Percentiles rank a stretch among this genome's conserved stretches.
Conservation (phyloP, 1,140 invertebrate genomes). For the Paraescarpia echinospica region DNA sequence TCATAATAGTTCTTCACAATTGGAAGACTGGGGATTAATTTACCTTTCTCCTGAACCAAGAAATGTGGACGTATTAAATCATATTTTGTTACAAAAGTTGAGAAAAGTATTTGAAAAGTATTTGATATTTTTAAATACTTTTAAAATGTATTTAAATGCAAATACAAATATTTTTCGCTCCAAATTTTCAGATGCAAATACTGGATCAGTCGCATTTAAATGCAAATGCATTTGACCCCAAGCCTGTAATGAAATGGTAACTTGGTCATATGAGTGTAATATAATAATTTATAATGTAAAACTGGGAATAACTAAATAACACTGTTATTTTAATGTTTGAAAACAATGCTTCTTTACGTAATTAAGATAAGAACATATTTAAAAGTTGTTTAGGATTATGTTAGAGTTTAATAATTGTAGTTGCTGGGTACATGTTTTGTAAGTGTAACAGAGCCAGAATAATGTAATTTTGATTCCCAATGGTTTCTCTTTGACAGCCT, state of each 20-base stretch:
- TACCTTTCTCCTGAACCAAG: too few species aligned
- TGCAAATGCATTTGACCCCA: too few species aligned
- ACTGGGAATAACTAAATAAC: neutral
- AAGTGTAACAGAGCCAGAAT: neutral
- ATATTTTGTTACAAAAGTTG: too few species aligned
- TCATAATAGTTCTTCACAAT: too few species aligned
- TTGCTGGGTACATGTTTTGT: neutral
- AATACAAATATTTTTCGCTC: too few species aligned
- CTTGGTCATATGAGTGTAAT: neutral
- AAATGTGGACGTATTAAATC: too few species aligned
- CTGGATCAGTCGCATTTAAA: too few species aligned
- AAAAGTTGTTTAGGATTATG: neutral
- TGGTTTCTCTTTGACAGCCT: conserved; percentile 55
- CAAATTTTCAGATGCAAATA: too few species aligned
- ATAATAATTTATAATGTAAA: neutral
- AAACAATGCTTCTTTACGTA: neutral
- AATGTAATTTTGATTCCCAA: neutral
- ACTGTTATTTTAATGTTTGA: neutral
- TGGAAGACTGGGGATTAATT: too few species aligned
- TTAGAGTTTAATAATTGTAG: neutral
- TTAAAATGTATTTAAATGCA: too few species aligned
- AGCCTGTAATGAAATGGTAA: neutral
- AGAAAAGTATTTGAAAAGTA: too few species aligned
- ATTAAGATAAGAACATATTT: neutral
- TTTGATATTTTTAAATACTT: too few species aligned